These are phyloP conservation scores for Poecile montanus DNA, from an alignment of 2,797 vertebrate species.

Conservation along the genomic window DNA sequence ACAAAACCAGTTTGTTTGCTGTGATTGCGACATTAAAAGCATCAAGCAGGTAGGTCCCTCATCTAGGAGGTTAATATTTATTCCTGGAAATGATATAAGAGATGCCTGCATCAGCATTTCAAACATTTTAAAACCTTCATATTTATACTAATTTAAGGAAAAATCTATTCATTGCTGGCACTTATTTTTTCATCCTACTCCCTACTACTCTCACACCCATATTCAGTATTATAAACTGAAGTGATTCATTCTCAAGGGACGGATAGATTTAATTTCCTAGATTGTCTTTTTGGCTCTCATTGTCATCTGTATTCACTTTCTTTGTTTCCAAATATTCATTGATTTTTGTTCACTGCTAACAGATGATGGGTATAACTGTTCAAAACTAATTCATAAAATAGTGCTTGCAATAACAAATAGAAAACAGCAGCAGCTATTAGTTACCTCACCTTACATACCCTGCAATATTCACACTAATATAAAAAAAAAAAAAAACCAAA, in stretches of 20 bases:
- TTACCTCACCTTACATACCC: not conserved
- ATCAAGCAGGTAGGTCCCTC: constrained; percentile 2
- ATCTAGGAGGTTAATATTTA: not conserved
- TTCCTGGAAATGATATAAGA: constrained; percentile 24
- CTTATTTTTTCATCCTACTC: not conserved
- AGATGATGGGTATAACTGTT: not conserved
- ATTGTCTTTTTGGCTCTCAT: not conserved
- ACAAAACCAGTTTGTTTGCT: constrained; percentile 38
- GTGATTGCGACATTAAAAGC: constrained; percentile 40
- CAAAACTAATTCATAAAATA: not conserved
- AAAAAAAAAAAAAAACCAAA: not conserved
- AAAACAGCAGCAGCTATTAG: not conserved
- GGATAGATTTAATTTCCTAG: not conserved
- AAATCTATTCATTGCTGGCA: not conserved
- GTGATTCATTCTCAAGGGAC: not conserved
- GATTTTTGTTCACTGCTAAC: not conserved
- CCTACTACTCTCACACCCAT: not conserved
- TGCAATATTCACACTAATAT: not conserved
- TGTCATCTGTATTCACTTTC: not conserved
- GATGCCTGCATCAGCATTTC: constrained; percentile 8
- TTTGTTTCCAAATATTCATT: not conserved
- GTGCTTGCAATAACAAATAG: not conserved
- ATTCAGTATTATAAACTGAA: not conserved
- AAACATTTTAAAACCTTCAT: constrained; percentile 1
- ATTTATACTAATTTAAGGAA: constrained; percentile 17